Conservation (phyloP, 2,113 vertebrate genomes). For the Pseudonaja textilis region DNA sequence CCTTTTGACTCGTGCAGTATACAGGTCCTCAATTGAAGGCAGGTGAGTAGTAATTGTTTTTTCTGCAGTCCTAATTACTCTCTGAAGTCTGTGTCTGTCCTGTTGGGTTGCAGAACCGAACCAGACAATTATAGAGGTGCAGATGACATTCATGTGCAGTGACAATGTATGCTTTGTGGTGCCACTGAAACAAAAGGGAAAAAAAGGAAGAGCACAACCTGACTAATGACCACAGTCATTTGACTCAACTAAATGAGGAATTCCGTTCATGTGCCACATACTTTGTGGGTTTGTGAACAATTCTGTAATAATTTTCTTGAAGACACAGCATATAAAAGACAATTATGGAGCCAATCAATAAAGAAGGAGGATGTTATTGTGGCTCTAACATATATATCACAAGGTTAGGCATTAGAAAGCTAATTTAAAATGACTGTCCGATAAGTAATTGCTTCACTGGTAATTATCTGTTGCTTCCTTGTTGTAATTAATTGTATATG, state of each 20-base stretch:
- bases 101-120: too few relatives aligned
- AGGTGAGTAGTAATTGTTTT: too few relatives aligned
- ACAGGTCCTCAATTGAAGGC: too few relatives aligned
- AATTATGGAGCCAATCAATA: constrained; percentile 13
- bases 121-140: too few relatives aligned
- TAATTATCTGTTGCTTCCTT: constrained; percentile 12
- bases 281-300: neutral
- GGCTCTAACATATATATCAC: constrained; percentile 11
- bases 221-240: neutral
- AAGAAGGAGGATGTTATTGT: neutral
- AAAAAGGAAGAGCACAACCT: neutral
- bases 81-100: too few relatives aligned
- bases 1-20: too few relatives aligned
- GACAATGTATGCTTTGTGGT: neutral
- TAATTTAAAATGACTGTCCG: constrained; percentile 21
- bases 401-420: constrained; percentile 7
- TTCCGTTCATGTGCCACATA: neutral
- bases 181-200: neutral
- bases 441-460: constrained; percentile 11
- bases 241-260: neutral
- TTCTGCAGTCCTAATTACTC: too few relatives aligned
- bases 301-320: neutral
- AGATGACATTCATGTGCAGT: neutral
- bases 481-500: constrained; percentile 22
- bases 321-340: constrained; percentile 7